Conservation (phyloP, 2,113 vertebrate genomes). For the Nanorana parkeri region DNA sequence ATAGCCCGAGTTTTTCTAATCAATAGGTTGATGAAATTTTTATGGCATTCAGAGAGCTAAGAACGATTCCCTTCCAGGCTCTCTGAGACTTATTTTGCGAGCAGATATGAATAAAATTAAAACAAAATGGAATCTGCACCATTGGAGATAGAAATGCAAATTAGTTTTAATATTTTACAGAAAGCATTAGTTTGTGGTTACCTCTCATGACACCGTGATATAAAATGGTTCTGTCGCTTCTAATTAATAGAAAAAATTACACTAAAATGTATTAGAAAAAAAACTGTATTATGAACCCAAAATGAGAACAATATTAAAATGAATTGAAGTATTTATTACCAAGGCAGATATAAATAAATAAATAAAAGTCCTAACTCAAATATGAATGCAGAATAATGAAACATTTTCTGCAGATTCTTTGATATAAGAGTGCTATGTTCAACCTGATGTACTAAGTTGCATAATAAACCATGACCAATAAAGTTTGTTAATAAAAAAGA, state of each 20-base stretch:
- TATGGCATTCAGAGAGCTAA: not conserved
- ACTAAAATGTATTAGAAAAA: constrained; percentile 17
- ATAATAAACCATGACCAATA: too few species aligned
- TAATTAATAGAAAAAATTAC: not conserved
- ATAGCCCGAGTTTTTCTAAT: not conserved
- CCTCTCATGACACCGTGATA: constrained; percentile 34
- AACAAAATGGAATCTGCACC: constrained; percentile 57
- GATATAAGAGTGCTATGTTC: too few species aligned
- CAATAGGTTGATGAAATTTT: constrained; percentile 25
- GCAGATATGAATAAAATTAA: constrained; percentile 56
- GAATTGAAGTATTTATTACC: constrained; percentile 19
- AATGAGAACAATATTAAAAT: constrained; percentile 29
- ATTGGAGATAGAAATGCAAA: constrained; percentile 66
- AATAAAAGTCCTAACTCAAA: too few species aligned
- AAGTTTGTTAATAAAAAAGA: too few species aligned
- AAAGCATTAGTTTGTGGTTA: not conserved
- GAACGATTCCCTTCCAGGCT: constrained; percentile 35
- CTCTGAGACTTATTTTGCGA: constrained; percentile 44
- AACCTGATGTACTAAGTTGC: too few species aligned
- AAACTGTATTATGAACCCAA: not conserved
- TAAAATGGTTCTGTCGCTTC: constrained; percentile 8
- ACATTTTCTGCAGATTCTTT: too few species aligned
- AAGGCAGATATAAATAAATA: constrained; percentile 5
- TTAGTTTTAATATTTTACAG: constrained; percentile 62
- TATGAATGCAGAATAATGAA: too few species aligned